Evolutionary conservation across 1,140 invertebrate genomes (phyloP).

Genomic region (Drosophila rhopaloa): DNA sequence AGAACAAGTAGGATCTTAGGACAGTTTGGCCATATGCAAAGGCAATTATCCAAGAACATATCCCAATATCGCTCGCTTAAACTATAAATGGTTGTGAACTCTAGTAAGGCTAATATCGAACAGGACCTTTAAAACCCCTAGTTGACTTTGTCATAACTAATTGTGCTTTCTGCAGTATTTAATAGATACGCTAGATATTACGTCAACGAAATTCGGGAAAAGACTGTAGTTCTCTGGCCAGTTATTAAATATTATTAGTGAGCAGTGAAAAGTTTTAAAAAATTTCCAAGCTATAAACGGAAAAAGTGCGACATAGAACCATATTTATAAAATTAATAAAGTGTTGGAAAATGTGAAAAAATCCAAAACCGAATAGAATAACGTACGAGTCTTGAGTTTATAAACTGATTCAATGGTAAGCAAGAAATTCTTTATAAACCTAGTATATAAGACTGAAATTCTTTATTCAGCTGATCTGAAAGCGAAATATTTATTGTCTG

Average conservation of each 20-base stretch:
- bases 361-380: not conserved
- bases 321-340: not conserved
- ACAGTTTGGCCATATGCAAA: slow-evolving; percentile 10
- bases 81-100: slow-evolving; percentile 80
- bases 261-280: slow-evolving; percentile 16
- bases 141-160: slow-evolving; percentile 3
- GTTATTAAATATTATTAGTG: slow-evolving; percentile 9
- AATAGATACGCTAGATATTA: slow-evolving; percentile 12
- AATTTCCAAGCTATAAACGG: slow-evolving; percentile 2
- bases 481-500: too few relatives aligned
- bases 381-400: not conserved
- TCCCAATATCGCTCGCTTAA: slow-evolving; percentile 82
- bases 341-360: slow-evolving; percentile 36
- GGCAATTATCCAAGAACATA: slow-evolving; percentile 18
- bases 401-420: slow-evolving; percentile 23
- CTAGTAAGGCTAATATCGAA: slow-evolving; percentile 7
- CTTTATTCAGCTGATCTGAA: too few relatives aligned
- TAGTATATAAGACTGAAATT: too few relatives aligned
- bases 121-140: not conserved
- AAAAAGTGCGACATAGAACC: slow-evolving; percentile 16
- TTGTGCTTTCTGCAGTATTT: slow-evolving; percentile 16
- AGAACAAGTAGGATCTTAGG: not conserved
- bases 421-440: not conserved
- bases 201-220: not conserved
- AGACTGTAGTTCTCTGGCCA: slow-evolving; percentile 3